Conservation (phyloP, 2,888 invertebrate genomes). For the Cotesia congregata region DNA sequence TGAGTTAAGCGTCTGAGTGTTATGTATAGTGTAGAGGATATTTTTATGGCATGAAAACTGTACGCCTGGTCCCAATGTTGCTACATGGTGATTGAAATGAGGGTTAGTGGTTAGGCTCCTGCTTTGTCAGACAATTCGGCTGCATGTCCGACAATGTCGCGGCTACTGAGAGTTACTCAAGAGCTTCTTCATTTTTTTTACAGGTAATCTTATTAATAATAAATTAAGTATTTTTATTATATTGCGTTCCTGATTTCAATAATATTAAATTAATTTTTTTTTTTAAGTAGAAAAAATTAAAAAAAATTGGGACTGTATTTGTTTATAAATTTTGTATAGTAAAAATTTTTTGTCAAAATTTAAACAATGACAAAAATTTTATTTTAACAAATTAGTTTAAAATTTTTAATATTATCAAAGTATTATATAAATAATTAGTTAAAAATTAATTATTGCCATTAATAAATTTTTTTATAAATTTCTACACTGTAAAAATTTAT, state of each 20-base stretch:
- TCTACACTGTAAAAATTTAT: too few species aligned
- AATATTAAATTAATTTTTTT: conserved; percentile 1
- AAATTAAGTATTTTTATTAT: conserved; percentile 8
- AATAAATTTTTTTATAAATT: too few species aligned
- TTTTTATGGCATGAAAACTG: too few species aligned
- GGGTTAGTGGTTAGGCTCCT: conserved; percentile 27
- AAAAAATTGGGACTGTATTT: too few species aligned
- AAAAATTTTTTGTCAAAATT: too few species aligned
- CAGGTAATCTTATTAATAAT: background rate
- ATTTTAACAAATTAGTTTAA: too few species aligned
- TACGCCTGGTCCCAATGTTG: background rate
- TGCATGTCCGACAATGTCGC: conserved; percentile 36
- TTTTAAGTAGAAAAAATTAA: too few species aligned
- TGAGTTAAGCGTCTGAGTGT: background rate
- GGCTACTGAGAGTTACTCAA: conserved; percentile 33
- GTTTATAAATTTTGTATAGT: too few species aligned
- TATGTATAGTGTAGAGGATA: background rate
- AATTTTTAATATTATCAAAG: too few species aligned
- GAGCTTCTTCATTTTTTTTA: background rate
- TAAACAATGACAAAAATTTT: too few species aligned
- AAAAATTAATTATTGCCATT: too few species aligned
- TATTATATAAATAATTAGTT: too few species aligned
- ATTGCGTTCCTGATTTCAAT: background rate
- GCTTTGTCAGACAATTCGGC: conserved; percentile 43
- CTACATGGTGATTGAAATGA: conserved; percentile 36